phyloP scores from a whole-genome alignment of 2,888 invertebrate genomes.

The Nephrotoma appendiculata region DNA sequence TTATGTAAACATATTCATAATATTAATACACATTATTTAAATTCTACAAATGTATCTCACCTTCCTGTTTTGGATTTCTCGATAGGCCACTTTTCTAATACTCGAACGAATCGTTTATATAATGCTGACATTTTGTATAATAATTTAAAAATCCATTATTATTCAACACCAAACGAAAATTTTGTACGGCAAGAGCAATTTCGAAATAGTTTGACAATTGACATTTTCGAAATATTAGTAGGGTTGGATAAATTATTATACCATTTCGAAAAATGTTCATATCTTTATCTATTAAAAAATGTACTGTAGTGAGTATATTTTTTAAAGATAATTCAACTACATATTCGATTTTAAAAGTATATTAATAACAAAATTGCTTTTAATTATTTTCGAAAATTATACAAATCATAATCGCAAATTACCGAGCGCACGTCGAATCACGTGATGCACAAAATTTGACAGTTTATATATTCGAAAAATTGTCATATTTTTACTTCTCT shows the following conservation, averaged over 20 bases:
- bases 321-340: no score
- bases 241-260: background rate
- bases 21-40: background rate
- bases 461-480: background rate
- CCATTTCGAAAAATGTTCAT: no score
- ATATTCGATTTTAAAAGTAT: no score
- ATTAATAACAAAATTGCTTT: no score
- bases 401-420: background rate
- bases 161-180: background rate
- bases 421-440: background rate
- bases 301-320: no score
- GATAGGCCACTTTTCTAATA: conserved; percentile 67
- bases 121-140: conserved; percentile 41
- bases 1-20: background rate
- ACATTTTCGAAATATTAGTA: background rate
- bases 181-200: background rate
- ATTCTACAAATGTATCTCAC: conserved; percentile 31
- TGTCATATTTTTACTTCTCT: background rate
- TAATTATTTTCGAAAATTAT: background rate
- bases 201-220: background rate
- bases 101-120: conserved; percentile 56
- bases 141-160: background rate
- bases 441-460: background rate
- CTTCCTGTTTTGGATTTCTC: conserved; percentile 56
- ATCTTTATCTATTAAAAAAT: no score